Percentiles rank a stretch among this genome's conserved stretches.
These are phyloP conservation scores for Azorinus chamasolen DNA, from an alignment of 2,888 invertebrate species.

Conservation along the genomic window DNA sequence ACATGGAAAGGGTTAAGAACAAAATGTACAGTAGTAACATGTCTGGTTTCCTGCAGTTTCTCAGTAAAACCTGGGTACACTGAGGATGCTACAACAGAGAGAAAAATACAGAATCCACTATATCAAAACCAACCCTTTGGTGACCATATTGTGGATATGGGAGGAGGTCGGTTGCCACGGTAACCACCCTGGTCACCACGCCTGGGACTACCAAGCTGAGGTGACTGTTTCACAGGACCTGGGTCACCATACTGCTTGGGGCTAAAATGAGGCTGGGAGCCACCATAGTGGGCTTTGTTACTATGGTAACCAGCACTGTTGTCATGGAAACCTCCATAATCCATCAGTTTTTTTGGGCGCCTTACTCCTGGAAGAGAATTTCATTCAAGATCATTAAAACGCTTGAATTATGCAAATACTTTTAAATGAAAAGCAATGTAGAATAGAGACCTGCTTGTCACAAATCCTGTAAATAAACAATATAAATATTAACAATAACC, in stretches of 20 bases:
- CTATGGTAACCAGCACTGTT: constrained; percentile 10
- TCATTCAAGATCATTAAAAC: no score
- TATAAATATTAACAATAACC: no score
- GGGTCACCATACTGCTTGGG: not conserved
- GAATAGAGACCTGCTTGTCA: no score
- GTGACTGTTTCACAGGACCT: not conserved
- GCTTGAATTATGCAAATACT: no score
- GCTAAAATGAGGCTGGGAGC: not conserved
- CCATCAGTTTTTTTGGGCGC: not conserved
- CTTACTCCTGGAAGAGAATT: constrained; percentile 2
- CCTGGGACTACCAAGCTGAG: not conserved
- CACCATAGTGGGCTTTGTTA: constrained; percentile 1
- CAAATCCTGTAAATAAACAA: no score
- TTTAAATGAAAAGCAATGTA: no score
- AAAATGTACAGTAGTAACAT: not conserved
- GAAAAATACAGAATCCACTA: constrained; percentile 6
- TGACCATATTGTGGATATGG: constrained; percentile 56
- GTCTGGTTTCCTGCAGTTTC: no score
- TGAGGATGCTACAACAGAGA: not conserved
- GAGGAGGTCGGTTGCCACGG: constrained; percentile 44
- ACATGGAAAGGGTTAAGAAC: no score
- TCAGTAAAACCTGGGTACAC: no score
- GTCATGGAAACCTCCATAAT: not conserved
- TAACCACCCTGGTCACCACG: constrained; percentile 30
- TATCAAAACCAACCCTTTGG: constrained; percentile 65